A percentile compares a stretch with the other conserved stretches of the same genome.
phyloP scores from a whole-genome alignment of 23 tunicate genomes.

The Trididemnum nubilum region DNA sequence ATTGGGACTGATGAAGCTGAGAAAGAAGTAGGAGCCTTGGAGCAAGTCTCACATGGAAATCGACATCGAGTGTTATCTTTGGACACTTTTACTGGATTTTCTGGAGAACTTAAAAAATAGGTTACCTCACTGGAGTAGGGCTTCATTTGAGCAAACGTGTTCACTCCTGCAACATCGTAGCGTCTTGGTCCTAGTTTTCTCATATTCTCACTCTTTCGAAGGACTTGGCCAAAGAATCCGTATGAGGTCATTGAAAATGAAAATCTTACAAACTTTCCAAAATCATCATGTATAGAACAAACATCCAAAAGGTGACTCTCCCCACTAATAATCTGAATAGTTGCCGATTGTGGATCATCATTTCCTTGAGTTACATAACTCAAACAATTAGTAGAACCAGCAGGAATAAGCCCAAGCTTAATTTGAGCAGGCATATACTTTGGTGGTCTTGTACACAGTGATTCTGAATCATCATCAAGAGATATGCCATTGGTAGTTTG shows the following conservation, averaged over 20 bases:
- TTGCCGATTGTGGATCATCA: constrained; percentile 72
- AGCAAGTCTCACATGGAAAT: constrained; percentile 41
- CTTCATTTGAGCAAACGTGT: constrained; percentile 46
- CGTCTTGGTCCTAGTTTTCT: constrained; percentile 79
- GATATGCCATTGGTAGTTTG: constrained; percentile 34
- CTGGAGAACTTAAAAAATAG: constrained; percentile 46
- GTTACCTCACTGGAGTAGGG: constrained; percentile 59
- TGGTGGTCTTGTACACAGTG: background rate
- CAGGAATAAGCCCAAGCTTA: constrained; percentile 84
- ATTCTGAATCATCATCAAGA: constrained; percentile 18
- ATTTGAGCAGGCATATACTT: background rate
- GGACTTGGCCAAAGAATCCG: constrained; percentile 78
- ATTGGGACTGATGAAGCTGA: too few species aligned
- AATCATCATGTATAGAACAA: constrained; percentile 52
- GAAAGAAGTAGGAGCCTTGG: too few species aligned
- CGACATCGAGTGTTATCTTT: constrained; percentile 27
- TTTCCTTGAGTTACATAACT: constrained; percentile 80
- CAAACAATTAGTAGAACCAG: constrained; percentile 84
- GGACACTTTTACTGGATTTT: background rate
- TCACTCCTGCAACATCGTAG: constrained; percentile 75
- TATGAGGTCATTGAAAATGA: constrained; percentile 93
- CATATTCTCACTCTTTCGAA: constrained; percentile 64
- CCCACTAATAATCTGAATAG: constrained; percentile 75
- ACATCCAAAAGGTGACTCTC: constrained; percentile 81
- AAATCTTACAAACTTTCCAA: constrained; percentile 62